Evolutionary conservation across 2,113 vertebrate species (phyloP).

Genomic region (Notiomystis cincta): DNA sequence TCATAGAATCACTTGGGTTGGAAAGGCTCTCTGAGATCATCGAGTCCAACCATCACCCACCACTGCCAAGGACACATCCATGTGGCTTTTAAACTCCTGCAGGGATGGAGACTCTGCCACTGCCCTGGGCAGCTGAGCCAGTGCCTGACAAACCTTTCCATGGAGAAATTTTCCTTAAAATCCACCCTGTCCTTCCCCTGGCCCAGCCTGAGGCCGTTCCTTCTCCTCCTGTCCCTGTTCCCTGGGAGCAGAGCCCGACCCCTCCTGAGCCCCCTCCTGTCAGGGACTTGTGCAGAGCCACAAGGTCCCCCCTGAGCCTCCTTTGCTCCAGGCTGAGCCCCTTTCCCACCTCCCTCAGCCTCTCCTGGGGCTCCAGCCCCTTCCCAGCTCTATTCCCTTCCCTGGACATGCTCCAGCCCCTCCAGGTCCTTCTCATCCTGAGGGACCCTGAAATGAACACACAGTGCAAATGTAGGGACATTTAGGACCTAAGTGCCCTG

Average conservation of each 20-base stretch:
- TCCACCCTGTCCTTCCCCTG: background rate
- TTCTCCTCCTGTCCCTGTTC: background rate
- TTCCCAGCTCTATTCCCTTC: accelerated
- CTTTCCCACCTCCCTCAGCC: background rate
- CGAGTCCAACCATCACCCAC: background rate
- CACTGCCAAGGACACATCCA: background rate
- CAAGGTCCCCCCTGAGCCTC: background rate
- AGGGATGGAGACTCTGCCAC: background rate
- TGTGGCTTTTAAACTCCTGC: background rate
- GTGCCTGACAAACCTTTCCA: background rate
- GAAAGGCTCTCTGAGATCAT: background rate
- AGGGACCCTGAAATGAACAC: background rate
- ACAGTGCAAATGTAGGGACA: accelerated
- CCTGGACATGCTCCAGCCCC: accelerated
- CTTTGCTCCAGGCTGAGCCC: background rate
- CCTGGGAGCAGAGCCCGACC: background rate
- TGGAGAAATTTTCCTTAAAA: background rate
- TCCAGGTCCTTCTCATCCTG: accelerated
- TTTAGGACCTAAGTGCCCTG: too few species aligned
- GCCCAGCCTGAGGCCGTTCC: background rate
- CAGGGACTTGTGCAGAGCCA: background rate
- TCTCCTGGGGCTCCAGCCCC: background rate
- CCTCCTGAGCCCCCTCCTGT: background rate
- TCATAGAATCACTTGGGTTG: accelerated
- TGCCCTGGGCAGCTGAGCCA: background rate